Base-by-base conservation (phyloP, 37 sponge, comb jelly and placozoan genomes). In the Crambe crambe region DNA sequence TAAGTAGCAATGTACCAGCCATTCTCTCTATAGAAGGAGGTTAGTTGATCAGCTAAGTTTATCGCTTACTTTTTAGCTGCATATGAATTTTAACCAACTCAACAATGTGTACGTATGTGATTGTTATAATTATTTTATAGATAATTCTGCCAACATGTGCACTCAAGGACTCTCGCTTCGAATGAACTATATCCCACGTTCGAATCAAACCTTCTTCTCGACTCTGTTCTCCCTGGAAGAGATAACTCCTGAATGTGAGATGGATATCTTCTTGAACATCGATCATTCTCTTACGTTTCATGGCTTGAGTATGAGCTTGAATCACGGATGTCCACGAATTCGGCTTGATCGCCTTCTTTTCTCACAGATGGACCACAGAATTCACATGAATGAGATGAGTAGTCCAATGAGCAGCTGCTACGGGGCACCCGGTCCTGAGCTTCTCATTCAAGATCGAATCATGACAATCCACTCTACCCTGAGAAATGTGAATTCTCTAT, bases 211-310 rank as follows among this genome's bases (percentile, higher is more conserved):
- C 1, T 70, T 71, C 72, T 81, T 81, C 73, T 40, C 60, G n/a
- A 30, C 37, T 0, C 58, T 81, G 1, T 42, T 81, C 8, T 58
- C 73, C n/a, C 41, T 81, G 17, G 31, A 42, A 23, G 72, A 81
- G 21, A 63, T 32, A 25, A 70, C 70, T 23, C 38, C n/a, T 4
- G 27, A 57, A 26, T 81, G 81, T 81, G 58, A 30, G 1, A n/a
- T 71, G 9, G 60, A 70, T 25, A 63, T 63, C 25, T 81, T 81
- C 63, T 23, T 81, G 26, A 70, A 27, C 42, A 22, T 81, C 1
- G 62, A 70, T 39, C 23, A 37, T 63, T 4, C 58, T 2, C 26
- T 37, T n/a, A 31, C 3, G 4, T 25, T 56, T 26, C 74, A 57
- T 23, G 74, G 74, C 2, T 34, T 74, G 22, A 74, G 74, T 31